Conservation (phyloP, 2,888 invertebrate species). For the Orthonychiurus folsomi region DNA sequence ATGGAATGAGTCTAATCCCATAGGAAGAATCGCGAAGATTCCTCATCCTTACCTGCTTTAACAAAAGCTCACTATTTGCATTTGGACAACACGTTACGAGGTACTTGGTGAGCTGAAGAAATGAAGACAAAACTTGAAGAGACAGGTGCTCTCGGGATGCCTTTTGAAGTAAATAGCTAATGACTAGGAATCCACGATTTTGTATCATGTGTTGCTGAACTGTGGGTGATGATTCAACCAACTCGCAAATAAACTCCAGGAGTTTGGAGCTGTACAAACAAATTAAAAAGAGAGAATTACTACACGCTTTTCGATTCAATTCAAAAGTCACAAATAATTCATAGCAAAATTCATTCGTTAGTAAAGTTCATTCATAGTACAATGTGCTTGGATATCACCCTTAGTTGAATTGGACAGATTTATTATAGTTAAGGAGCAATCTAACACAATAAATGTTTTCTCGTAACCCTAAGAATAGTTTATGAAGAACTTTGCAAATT, state of each 20-base stretch:
- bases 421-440: not conserved
- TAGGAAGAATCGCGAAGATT: not conserved
- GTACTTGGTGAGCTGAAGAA: conserved; percentile 83
- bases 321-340: too few species aligned
- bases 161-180: conserved; percentile 91
- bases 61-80: conserved; percentile 78
- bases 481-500: not conserved
- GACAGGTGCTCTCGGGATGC: conserved; percentile 88
- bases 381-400: too few species aligned
- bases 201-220: conserved; percentile 99
- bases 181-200: conserved; percentile 94
- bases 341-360: too few species aligned
- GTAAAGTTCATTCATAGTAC: too few species aligned
- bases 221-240: conserved; percentile 91
- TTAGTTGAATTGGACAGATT: too few species aligned
- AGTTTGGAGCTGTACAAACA: conserved; percentile 67
- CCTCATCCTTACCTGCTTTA: conserved; percentile 71
- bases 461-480: not conserved
- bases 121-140: conserved; percentile 83
- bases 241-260: conserved; percentile 91
- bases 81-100: conserved; percentile 78
- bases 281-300: too few species aligned
- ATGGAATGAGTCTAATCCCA: too few species aligned
- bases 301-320: too few species aligned
- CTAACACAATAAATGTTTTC: not conserved